Base-by-base conservation (phyloP, 2,113 vertebrate species). In the Crotophaga sulcirostris region DNA sequence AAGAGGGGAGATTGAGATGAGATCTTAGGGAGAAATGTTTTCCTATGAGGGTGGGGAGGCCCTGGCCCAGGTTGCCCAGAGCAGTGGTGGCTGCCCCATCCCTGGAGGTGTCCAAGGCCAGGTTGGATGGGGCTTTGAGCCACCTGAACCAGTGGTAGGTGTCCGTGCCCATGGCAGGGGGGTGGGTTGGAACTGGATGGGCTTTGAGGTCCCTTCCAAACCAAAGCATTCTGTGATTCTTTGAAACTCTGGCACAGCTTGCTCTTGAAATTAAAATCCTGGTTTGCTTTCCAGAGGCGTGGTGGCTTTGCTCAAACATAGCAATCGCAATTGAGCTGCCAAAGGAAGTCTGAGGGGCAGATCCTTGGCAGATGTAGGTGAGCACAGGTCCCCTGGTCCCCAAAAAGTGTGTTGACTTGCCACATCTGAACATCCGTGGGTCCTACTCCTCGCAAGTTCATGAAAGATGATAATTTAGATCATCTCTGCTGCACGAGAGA, bases 351-450 rank as follows among this genome's bases (percentile, higher is more conserved):
- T 0, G 42, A 84, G 26, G 45, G 13, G 24, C 68, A 67, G 47
- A 36, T 42, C n/a, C 54, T 58, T 5, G 11, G 54, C 62, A 38
- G 25, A 1, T 7, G 33, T 14, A 28, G 29, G 7, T n/a, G 26
- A 44, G 38, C 34, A 17, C 36, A 36, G 49, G 47, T 11, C 26
- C 47, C 13, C 5, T 34, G 8, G 6, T 58, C 75, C 44, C 45
- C 31, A 6, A 1, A 81, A 59, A 70, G 7, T 38, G 17, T 3
- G 13, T 1, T 3, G 51, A 33, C 23, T 26, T 49, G 26, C 8
- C 1, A 1, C 1, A 1, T 25, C 13, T n/a, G n/a, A 36, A 70
- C 29, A 21, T 26, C 45, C 9, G n/a, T 1, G 2, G 38, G 9
- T 31, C 28, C 14, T 0, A 5, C 17, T 83, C 59, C 70, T 84